Conservation (phyloP, 2,888 invertebrate species). For the Drosophila meridiana region DNA sequence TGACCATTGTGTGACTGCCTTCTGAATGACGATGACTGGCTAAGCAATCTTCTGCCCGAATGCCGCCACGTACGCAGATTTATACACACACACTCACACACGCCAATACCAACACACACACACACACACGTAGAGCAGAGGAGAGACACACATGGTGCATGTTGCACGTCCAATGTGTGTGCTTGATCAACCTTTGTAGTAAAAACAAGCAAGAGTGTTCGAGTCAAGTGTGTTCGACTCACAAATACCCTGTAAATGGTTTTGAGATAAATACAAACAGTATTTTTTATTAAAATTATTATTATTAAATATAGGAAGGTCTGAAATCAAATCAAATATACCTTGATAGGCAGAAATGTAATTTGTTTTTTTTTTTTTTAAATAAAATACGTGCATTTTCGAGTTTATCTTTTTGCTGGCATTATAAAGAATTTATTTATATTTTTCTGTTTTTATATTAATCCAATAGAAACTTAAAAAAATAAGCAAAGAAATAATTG, state of each 20-base stretch:
- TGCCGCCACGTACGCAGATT: conserved; percentile 56
- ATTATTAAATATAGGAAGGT: too few species aligned
- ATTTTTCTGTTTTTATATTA: too few species aligned
- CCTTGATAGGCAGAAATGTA: too few species aligned
- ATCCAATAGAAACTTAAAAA: too few species aligned
- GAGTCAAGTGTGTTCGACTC: neutral
- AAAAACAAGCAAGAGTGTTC: conserved; percentile 16
- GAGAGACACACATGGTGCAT: conserved; percentile 30
- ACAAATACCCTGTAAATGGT: neutral
- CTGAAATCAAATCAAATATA: neutral
- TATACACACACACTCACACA: conserved; percentile 13
- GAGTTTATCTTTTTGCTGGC: too few species aligned
- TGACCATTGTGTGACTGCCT: conserved; percentile 52
- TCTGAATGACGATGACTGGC: conserved; percentile 48
- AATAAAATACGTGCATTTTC: too few species aligned
- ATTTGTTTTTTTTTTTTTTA: too few species aligned
- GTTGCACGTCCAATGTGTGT: conserved; percentile 32
- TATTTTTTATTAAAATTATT: neutral
- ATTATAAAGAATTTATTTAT: too few species aligned
- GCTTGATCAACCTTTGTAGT: conserved; percentile 56
- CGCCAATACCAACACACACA: neutral
- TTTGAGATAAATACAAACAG: neutral
- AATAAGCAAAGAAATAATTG: too few species aligned
- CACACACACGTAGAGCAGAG: neutral
- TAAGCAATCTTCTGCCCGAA: conserved; percentile 47